Percentiles rank a stretch among this genome's conserved stretches.
These are phyloP conservation scores for Mixornis gularis DNA, from an alignment of 2,113 vertebrate species.

Conservation along the genomic window DNA sequence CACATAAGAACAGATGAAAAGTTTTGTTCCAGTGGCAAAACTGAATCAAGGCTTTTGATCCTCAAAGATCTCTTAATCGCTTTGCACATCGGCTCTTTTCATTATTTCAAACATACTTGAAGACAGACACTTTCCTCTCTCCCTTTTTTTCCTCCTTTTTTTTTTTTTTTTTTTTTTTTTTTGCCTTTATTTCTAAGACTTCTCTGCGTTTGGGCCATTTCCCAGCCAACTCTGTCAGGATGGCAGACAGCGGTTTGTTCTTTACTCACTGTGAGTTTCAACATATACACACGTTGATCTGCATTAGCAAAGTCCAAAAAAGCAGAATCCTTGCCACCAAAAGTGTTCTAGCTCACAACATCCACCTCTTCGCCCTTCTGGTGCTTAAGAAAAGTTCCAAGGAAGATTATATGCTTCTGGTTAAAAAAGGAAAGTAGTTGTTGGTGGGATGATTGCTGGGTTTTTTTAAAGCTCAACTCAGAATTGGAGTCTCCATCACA, in stretches of 20 bases:
- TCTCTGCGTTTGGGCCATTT: conserved; percentile 9
- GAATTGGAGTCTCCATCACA: not conserved
- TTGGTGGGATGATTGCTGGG: conserved; percentile 25
- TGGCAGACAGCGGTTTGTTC: not conserved
- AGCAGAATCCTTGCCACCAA: not conserved
- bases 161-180: not conserved
- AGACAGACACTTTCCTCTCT: conserved; percentile 6
- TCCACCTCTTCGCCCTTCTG: not conserved
- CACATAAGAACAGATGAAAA: conserved; percentile 67
- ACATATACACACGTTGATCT: not conserved
- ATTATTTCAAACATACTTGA: conserved; percentile 59
- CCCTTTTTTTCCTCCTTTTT: not conserved
- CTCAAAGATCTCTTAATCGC: conserved; percentile 64
- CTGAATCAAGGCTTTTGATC: conserved; percentile 66
- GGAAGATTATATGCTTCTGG: conserved; percentile 38
- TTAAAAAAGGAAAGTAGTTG: conserved; percentile 45
- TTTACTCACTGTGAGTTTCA: not conserved
- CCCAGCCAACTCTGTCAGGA: not conserved
- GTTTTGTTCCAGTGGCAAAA: conserved; percentile 59
- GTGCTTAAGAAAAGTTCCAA: not conserved
- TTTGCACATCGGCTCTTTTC: conserved; percentile 59
- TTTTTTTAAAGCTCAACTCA: conserved; percentile 6
- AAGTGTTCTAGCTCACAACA: not conserved
- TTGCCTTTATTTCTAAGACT: not conserved
- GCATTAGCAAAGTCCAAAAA: not conserved